Evolutionary conservation across 2,797 vertebrate genomes (phyloP), one percentile per base, ranked within the genome.

Genomic region (Neolamprologus multifasciatus): DNA sequence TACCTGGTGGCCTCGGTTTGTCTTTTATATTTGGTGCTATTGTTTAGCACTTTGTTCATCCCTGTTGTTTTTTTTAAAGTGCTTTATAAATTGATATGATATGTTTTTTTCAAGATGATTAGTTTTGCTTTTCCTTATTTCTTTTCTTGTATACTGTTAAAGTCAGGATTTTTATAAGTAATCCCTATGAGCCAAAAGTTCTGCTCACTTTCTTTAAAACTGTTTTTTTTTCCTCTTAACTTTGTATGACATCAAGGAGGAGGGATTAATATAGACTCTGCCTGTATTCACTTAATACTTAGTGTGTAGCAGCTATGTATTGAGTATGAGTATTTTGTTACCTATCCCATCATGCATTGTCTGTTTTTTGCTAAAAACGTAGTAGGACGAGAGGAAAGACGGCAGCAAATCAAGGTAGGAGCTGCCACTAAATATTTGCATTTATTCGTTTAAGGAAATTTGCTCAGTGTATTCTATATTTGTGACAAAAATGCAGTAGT

Each of bases 361-460:
- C 19, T 4, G n/a, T 5, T 21, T 67, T 9, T 21, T 14, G 11
- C 2, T 2, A 6, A 5, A 62, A 62, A 64, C 1, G 3, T 36
- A 64, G 59, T 33, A 64, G 31, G 1, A 67, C 0, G 10, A 40
- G 62, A 40, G 3, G 7, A 67, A 43, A 69, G 67, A 71, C 0
- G 7, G 21, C 67, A 71, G 21, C 1, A 7, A 14, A 26, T 71
- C 38, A 71, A 7, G 21, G 38, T 10, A 43, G 38, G 13, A 26
- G 5, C 38, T 71, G 21, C 67, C 9, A 71, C 9, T 17, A 71
- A 71, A 71, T 26, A 43, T 71, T 71, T 43, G 38, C 6, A 43
- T 71, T 71, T 26, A 71, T 71, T 71, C 0, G 0, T 43, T 71
- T 71, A 71, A 43, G 38, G 0, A 43, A 17, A 26, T 26, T 26